These are phyloP conservation scores for Halisarca cf. caerulea DNA, from an alignment of 37 sponge, comb jelly and placozoan genomes.

Conservation along the genomic window DNA sequence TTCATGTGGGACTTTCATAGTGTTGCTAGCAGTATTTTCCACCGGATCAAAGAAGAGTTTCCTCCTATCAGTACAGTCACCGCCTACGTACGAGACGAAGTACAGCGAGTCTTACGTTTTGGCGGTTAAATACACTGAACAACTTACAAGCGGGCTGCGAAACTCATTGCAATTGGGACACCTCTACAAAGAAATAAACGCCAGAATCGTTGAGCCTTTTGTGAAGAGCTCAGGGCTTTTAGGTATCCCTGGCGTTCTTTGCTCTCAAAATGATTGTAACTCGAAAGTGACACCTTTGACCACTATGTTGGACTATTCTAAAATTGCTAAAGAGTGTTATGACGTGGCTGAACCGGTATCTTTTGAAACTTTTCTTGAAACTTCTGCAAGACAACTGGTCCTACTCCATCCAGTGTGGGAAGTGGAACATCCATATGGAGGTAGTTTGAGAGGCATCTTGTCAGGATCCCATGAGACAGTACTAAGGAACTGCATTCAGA, in stretches of 20 bases:
- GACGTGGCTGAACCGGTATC: background rate
- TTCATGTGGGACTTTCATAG: too few species aligned
- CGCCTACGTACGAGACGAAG: background rate
- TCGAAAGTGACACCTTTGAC: background rate
- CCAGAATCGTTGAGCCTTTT: background rate
- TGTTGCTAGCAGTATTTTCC: too few species aligned
- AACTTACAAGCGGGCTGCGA: background rate
- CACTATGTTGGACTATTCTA: background rate
- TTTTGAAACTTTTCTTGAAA: background rate
- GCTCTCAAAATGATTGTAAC: too few species aligned
- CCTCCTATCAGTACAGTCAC: too few species aligned
- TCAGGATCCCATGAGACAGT: too few species aligned
- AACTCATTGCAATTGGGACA: background rate
- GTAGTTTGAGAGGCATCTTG: too few species aligned
- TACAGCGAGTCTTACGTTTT: background rate
- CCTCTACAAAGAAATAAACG: background rate
- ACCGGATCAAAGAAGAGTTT: too few species aligned
- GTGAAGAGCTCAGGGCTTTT: background rate
- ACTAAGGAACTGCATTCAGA: too few species aligned
- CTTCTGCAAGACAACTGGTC: background rate
- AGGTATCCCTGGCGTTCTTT: background rate
- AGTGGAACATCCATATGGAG: background rate
- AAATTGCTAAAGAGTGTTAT: background rate
- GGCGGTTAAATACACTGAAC: background rate
- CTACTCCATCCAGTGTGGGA: conserved; percentile 1